Base-by-base conservation (phyloP, 2,888 invertebrate genomes). In the Andrena trimmerana region DNA sequence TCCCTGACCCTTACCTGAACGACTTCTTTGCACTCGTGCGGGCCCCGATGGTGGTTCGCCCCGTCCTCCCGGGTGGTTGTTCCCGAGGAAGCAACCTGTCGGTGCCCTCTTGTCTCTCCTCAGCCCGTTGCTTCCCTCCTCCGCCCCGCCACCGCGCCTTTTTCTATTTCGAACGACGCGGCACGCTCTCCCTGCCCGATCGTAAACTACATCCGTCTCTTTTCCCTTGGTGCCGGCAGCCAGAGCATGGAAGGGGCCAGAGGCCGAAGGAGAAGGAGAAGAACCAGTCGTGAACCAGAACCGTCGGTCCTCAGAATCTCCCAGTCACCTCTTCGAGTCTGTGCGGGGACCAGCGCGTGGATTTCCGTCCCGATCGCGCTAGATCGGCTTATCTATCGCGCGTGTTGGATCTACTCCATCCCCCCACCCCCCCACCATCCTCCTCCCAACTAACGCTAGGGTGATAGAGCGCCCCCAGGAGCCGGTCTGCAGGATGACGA, bases 241-340 rank as follows among this genome's bases (percentile, higher is more conserved):
- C 57, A 60, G 57, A 57, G 75, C 74, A 74, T 86, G 86, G 89
- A 83, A 89, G 89, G 88, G 89, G 88, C 84, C 89, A 84, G 75
- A 87, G 86, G 83, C 85, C 82, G 88, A 84, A 79, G 89, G 88
- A 86, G 88, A 86, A 88, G 88, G 88, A 88, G 88, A 88, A 88
- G 88, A 88, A 88, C 89, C 88, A 88, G 88, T 88, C 81, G 88
- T 88, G 88, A 88, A 88, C 88, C 88, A 88, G 88, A 89, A 88
- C 89, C 88, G 88, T 87, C 89, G 90, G 88, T 90, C 89, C 90
- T 89, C 89, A 86, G 90, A 90, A 89, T 89, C 90, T 88, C 90
- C 86, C 90, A 89, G 89, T 89, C 86, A 89, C 90, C 87, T 89
- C 89, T 88, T 78, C 81, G 90, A 90, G 87, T 70, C 85, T 90